Evolutionary conservation across 53 echinoderm and acorn worm genomes (phyloP), one percentile per base, ranked within the genome.

Genomic region (Paelopatides confundens): DNA sequence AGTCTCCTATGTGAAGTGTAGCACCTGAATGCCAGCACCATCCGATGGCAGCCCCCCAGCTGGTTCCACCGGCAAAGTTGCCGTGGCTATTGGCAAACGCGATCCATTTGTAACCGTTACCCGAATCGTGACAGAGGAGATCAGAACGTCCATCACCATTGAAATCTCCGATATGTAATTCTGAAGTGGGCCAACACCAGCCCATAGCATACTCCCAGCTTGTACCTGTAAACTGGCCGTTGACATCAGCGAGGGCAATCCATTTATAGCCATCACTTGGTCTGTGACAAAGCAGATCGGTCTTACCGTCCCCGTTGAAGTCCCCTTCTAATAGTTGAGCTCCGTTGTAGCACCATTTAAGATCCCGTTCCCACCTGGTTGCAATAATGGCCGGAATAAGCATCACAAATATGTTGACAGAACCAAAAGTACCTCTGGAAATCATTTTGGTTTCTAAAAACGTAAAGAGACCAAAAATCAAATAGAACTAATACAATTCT

Each of bases 271-370:
- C 85, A 52, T 85, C 65, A 4, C 13, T 43, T 6, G 65, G 18
- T 23, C 46, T 37, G 85, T 85, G 85, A 38, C 85, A 85, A 18
- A 85, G 38, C 38, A 85, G 65, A 35, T 85, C 85, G 1, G 65
- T 31, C 46, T 47, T 39, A 8, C 85, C 85, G 48, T 85, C 85
- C 4, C 49, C 85, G 40, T 85, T 85, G 24, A 85, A 39, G 47
- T 85, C 85, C 9, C 43, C 85, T 28, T 66, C 52, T 1, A 37
- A 85, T 3, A 85, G 85, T 39, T 38, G 27, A 18, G n/a, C n/a
- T 4, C 27, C 81, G n/a, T n/a, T 26, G 5, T 29, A 7, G 66
- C 40, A 46, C 31, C 49, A 85, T 38, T 14, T 24, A 24, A 71
- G 40, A 11, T 21, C 33, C 3, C 21, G 15, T 43, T 71, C 71